Percentiles rank a stretch among this genome's conserved stretches.
These are phyloP conservation scores for Pelecanus crispus DNA, from an alignment of 2,113 vertebrate species.

Conservation along the genomic window DNA sequence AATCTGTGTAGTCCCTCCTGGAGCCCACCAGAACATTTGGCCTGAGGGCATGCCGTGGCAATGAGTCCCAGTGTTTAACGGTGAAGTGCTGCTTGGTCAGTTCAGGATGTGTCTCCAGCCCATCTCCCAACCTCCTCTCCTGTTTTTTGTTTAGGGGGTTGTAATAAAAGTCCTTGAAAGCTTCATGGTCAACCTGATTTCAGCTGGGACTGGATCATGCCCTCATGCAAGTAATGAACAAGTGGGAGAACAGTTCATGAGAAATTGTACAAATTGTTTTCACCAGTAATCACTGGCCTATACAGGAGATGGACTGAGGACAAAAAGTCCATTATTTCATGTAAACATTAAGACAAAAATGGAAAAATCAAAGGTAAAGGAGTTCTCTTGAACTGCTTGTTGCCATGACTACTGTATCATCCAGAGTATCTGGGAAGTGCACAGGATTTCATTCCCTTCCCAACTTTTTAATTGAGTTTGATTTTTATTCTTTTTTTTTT, in stretches of 20 bases:
- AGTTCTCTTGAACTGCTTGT: conserved; percentile 40
- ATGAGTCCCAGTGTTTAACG: not conserved
- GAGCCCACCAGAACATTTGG: not conserved
- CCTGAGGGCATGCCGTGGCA: not conserved
- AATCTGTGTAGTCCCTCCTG: not conserved
- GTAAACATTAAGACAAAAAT: conserved; percentile 8
- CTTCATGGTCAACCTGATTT: not conserved
- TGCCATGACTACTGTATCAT: conserved; percentile 32
- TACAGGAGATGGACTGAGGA: not conserved
- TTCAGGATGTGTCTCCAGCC: not conserved
- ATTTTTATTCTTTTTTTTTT: not conserved
- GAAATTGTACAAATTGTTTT: not conserved
- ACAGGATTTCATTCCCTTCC: not conserved
- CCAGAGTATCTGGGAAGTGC: not conserved
- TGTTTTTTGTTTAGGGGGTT: not conserved
- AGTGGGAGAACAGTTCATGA: not conserved
- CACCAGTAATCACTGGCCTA: not conserved
- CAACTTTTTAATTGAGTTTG: conserved; percentile 1
- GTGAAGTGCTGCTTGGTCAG: not conserved
- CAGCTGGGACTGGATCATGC: not conserved
- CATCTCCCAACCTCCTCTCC: not conserved
- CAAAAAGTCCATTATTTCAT: not conserved
- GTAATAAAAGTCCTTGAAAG: not conserved
- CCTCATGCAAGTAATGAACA: not conserved
- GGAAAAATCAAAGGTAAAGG: conserved; percentile 52